phyloP scores from a whole-genome alignment of 37 sponge, comb jelly and placozoan genomes.

The Dysidea cf. avara region DNA sequence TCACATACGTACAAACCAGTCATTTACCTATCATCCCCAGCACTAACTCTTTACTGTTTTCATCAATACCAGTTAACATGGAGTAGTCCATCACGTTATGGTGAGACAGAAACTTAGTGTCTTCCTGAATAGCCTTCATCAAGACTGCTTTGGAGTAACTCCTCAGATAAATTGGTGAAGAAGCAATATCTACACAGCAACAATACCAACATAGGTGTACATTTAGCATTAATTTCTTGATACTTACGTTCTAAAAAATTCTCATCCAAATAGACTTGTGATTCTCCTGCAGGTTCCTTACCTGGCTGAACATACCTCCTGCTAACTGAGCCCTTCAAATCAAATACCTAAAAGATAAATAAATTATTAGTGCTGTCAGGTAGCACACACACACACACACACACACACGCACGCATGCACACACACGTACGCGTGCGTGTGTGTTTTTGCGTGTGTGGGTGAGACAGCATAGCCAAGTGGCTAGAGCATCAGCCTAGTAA shows the following conservation, averaged over 20 bases:
- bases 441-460: too few species aligned
- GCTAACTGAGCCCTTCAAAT: conserved; percentile 93
- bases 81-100: conserved; percentile 98
- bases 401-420: too few species aligned
- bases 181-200: conserved; percentile 51
- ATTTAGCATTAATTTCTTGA: not conserved
- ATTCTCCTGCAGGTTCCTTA: conserved; percentile 60
- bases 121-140: conserved; percentile 81
- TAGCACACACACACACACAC: too few species aligned
- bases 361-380: too few species aligned
- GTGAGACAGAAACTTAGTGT: conserved; percentile 84
- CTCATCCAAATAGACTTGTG: conserved; percentile 81
- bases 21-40: conserved; percentile 98
- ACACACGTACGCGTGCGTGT: too few species aligned
- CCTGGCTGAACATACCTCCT: conserved; percentile 81
- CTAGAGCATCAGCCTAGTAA: too few species aligned
- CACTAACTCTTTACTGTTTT: conserved; percentile 64
- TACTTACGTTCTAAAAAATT: conserved; percentile 76
- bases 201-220: too few species aligned
- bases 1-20: too few species aligned
- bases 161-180: conserved; percentile 83
- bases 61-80: conserved; percentile 85
- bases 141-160: conserved; percentile 90
- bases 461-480: too few species aligned
- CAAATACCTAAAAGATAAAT: conserved; percentile 81